phyloP scores from a whole-genome alignment of 2,888 invertebrate species.

The Ectobius pallidus region DNA sequence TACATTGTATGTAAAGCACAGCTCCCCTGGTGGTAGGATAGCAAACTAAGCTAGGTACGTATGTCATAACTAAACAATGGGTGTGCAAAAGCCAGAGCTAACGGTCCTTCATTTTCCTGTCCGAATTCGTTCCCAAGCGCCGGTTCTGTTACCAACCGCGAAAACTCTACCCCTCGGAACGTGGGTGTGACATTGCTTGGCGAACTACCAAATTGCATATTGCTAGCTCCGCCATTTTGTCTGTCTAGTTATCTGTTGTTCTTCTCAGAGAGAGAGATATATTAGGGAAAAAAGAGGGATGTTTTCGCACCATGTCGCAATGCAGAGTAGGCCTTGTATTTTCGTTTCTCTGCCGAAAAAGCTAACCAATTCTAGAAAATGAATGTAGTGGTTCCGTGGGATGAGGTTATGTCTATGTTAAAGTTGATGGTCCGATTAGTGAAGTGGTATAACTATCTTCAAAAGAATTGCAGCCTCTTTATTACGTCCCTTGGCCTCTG shows the following conservation, averaged over 20 bases:
- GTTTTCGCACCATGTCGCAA: slow-evolving; percentile 9
- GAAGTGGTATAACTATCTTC: too few relatives aligned
- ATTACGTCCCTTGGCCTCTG: too few relatives aligned
- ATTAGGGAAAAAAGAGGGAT: not conserved
- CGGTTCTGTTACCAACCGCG: not conserved
- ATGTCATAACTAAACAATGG: not conserved
- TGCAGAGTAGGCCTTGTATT: not conserved
- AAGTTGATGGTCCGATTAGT: not conserved
- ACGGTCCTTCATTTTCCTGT: not conserved
- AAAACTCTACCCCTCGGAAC: not conserved
- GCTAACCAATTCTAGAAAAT: not conserved
- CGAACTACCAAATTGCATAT: slow-evolving; percentile 21
- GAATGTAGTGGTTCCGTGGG: not conserved
- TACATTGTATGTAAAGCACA: not conserved
- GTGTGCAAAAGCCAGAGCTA: not conserved
- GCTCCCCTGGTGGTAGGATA: not conserved
- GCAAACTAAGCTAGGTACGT: not conserved
- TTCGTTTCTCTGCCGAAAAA: not conserved
- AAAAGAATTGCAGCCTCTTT: too few relatives aligned
- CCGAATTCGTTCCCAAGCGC: not conserved
- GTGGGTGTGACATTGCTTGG: slow-evolving; percentile 7
- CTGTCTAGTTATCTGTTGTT: slow-evolving; percentile 26
- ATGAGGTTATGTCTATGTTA: not conserved
- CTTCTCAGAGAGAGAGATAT: not conserved
- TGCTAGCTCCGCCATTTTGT: slow-evolving; percentile 23